Evolutionary conservation across 2,797 vertebrate genomes (phyloP).

Genomic region (Toxotes lorentzi): DNA sequence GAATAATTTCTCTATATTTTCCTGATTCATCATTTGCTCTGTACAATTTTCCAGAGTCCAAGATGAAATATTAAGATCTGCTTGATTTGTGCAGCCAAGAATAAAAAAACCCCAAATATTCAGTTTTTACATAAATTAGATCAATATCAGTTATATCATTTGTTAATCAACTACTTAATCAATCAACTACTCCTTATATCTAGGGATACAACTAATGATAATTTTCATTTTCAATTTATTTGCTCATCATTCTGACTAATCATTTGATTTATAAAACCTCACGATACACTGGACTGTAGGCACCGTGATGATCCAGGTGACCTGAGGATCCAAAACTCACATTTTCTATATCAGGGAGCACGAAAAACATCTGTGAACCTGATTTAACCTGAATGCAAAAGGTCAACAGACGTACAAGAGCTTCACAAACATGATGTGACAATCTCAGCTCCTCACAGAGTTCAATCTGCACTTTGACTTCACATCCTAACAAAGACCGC

Average conservation of each 20-base stretch:
- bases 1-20: too few species aligned
- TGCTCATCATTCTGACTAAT: background rate
- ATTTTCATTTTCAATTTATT: too few species aligned
- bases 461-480: constrained; percentile 20
- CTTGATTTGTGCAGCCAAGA: too few species aligned
- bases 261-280: too few species aligned
- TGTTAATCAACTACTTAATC: background rate
- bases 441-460: background rate
- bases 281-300: too few species aligned
- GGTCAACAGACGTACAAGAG: background rate
- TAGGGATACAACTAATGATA: background rate
- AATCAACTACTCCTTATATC: background rate
- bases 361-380: background rate
- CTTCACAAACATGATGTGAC: background rate
- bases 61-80: too few species aligned
- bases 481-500: background rate
- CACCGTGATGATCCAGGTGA: background rate
- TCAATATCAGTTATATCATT: background rate
- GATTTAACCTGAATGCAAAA: background rate
- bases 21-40: too few species aligned
- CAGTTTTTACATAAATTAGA: too few species aligned
- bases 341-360: background rate
- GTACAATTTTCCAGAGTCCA: too few species aligned
- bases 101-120: too few species aligned
- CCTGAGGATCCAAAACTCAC: background rate